Conservation (phyloP, 2,797 vertebrate genomes). For the Anniella stebbinsi region DNA sequence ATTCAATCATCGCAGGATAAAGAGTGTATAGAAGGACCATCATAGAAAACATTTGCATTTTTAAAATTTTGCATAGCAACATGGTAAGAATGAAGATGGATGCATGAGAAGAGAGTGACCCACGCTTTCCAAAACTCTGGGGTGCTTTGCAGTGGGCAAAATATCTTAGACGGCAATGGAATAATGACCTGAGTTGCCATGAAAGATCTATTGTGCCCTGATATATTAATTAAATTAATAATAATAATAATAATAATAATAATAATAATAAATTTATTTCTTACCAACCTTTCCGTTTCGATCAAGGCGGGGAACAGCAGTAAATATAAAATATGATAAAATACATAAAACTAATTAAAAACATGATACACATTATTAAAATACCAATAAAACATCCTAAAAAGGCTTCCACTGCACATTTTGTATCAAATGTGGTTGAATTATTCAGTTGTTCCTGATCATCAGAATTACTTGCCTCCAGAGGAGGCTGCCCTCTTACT, state of each 20-base stretch:
- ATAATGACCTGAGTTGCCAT: not conserved
- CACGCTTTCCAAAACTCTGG: not conserved
- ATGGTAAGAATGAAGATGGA: not conserved
- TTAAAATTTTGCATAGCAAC: not conserved
- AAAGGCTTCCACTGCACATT: not conserved
- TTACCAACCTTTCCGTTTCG: too few species aligned
- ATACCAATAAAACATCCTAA: too few species aligned
- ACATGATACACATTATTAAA: too few species aligned
- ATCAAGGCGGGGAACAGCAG: too few species aligned
- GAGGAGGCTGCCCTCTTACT: not conserved
- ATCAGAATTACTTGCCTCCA: not conserved
- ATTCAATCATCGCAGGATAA: not conserved
- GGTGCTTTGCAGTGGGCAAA: not conserved
- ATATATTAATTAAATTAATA: not conserved
- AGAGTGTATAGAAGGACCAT: too few species aligned
- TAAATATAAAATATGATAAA: too few species aligned
- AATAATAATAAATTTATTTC: too few species aligned
- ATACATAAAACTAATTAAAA: too few species aligned
- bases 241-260: too few species aligned
- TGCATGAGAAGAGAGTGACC: conserved; percentile 8
- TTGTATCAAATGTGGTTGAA: not conserved
- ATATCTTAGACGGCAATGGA: not conserved
- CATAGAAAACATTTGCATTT: not conserved
- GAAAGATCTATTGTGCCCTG: not conserved
- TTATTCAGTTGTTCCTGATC: not conserved